Evolutionary conservation across 2,113 vertebrate species (phyloP).

Genomic region (Formicarius rufipectus): DNA sequence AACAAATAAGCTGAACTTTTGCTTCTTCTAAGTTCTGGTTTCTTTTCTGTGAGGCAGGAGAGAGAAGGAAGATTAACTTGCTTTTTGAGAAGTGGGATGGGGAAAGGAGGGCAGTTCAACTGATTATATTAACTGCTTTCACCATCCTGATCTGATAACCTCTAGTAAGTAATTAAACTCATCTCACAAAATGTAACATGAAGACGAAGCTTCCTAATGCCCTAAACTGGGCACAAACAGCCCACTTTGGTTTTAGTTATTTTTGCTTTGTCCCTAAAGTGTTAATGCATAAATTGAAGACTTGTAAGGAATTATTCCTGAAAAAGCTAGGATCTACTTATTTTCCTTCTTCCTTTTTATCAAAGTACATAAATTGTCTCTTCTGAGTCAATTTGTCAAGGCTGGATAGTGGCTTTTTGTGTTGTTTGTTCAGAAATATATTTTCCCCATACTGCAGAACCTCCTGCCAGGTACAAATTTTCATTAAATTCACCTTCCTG

Average conservation of each 20-base stretch:
- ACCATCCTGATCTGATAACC: background rate
- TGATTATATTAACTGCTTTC: background rate
- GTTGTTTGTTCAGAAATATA: fast-evolving
- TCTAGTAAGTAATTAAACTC: background rate
- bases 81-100: background rate
- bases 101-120: background rate
- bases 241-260: background rate
- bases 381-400: background rate
- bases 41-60: background rate
- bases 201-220: background rate
- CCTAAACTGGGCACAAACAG: background rate
- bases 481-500: constrained; percentile 5
- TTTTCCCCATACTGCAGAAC: background rate
- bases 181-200: background rate
- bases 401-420: background rate
- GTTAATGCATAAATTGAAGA: background rate
- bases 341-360: background rate
- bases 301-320: background rate
- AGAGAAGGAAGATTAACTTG: background rate
- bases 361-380: background rate
- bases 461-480: background rate
- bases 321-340: background rate
- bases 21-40: background rate
- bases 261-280: background rate
- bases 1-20: background rate